These are phyloP conservation scores for Piezodorus guildinii DNA, from an alignment of 1,140 invertebrate species.

Conservation along the genomic window DNA sequence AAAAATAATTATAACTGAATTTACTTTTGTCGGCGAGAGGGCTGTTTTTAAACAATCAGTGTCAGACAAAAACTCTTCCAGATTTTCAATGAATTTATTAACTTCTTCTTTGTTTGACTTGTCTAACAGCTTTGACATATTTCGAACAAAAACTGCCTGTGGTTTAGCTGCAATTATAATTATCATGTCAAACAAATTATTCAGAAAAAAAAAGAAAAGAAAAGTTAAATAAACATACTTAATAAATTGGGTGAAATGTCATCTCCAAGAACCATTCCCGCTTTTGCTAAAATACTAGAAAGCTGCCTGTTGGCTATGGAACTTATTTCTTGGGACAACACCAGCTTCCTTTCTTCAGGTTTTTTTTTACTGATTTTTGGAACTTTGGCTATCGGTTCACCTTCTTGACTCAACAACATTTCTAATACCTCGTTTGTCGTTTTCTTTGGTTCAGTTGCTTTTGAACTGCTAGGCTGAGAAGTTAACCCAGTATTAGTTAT, in stretches of 20 bases:
- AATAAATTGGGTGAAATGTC: background rate
- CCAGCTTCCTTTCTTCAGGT: background rate
- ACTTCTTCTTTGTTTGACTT: background rate
- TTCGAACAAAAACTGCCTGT: slow-evolving; percentile 18
- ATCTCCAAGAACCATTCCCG: background rate
- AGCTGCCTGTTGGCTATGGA: background rate
- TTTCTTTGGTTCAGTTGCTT: background rate
- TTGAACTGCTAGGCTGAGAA: background rate
- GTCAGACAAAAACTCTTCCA: slow-evolving; percentile 7
- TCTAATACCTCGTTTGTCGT: background rate
- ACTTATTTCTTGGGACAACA: background rate
- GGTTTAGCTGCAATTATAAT: slow-evolving; percentile 16
- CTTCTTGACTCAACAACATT: slow-evolving; percentile 1
- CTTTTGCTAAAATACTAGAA: background rate
- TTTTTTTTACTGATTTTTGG: background rate
- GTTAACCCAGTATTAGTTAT: background rate
- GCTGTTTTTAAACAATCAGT: slow-evolving; percentile 15
- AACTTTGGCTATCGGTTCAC: background rate
- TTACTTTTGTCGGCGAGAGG: slow-evolving; percentile 17
- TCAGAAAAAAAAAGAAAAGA: background rate
- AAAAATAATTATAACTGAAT: background rate
- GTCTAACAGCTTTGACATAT: slow-evolving; percentile 1
- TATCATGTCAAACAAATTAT: too few species aligned
- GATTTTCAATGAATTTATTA: slow-evolving; percentile 9
- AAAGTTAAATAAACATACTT: background rate